These are phyloP conservation scores for Cataglyphis albicans DNA, from an alignment of 2,888 invertebrate genomes.

Conservation along the genomic window DNA sequence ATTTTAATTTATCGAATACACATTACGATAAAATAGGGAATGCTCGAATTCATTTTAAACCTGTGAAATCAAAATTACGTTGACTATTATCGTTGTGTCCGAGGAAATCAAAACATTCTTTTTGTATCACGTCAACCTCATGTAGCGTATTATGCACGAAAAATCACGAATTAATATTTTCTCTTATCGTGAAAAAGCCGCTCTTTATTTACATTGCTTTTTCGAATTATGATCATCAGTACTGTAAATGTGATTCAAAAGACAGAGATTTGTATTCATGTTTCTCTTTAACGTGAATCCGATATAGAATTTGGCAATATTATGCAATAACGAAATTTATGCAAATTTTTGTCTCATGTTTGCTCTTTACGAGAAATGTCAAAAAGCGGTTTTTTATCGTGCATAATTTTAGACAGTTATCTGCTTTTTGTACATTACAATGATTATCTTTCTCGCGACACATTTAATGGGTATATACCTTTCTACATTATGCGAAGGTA, in stretches of 20 bases:
- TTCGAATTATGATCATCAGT: slow-evolving; percentile 77
- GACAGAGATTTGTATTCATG: slow-evolving; percentile 56
- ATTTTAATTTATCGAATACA: slow-evolving; percentile 66
- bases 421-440: background rate
- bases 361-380: background rate
- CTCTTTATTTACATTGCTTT: slow-evolving; percentile 57
- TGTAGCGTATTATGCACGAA: slow-evolving; percentile 39
- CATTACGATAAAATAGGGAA: slow-evolving; percentile 38
- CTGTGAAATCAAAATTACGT: slow-evolving; percentile 74
- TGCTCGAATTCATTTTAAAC: slow-evolving; percentile 63
- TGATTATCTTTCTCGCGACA: background rate
- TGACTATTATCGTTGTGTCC: slow-evolving; percentile 59
- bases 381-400: background rate
- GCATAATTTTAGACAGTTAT: background rate
- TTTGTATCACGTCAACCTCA: slow-evolving; percentile 53
- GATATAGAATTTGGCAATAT: slow-evolving; percentile 34
- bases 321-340: slow-evolving; percentile 4
- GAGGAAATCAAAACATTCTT: slow-evolving; percentile 72
- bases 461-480: slow-evolving; percentile 70
- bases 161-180: slow-evolving; percentile 45
- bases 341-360: background rate
- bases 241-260: slow-evolving; percentile 78
- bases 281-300: slow-evolving; percentile 58
- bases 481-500: slow-evolving; percentile 77
- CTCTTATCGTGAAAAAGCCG: slow-evolving; percentile 36